A percentile compares a stretch with the other conserved stretches of the same genome.
Evolutionary conservation across 2,113 vertebrate genomes (phyloP).

Genomic region (Channa maculata): DNA sequence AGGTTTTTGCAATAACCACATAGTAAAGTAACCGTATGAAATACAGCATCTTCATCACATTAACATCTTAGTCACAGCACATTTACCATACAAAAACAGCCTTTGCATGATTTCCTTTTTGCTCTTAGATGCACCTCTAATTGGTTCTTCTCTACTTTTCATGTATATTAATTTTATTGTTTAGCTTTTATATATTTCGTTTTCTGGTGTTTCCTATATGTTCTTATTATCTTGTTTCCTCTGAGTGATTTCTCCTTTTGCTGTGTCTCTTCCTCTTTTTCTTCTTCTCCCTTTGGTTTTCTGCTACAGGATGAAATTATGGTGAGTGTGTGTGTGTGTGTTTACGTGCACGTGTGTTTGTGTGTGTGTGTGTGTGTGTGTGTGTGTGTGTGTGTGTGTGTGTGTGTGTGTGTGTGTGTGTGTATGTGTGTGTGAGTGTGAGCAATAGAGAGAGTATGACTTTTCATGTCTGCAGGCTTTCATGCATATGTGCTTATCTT

Average conservation of each 20-base stretch:
- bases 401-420: not conserved
- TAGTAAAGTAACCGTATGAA: not conserved
- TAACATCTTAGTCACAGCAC: not conserved
- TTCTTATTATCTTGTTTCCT: slow-evolving; percentile 19
- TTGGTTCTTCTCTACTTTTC: not conserved
- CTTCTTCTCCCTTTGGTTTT: slow-evolving; percentile 41
- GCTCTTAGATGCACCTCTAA: no score
- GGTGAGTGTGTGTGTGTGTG: slow-evolving; percentile 74
- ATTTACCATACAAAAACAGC: not conserved
- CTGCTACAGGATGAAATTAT: slow-evolving; percentile 82
- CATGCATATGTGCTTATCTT: slow-evolving; percentile 30
- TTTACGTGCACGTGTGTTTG: not conserved
- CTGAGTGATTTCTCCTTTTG: slow-evolving; percentile 47
- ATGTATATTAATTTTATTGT: slow-evolving; percentile 8
- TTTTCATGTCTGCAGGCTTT: slow-evolving; percentile 57
- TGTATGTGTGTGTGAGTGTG: not conserved
- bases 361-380: slow-evolving; percentile 69
- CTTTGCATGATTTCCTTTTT: slow-evolving; percentile 21
- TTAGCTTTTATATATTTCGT: slow-evolving; percentile 8
- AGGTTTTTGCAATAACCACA: not conserved
- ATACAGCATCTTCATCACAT: not conserved
- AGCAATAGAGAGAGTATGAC: not conserved
- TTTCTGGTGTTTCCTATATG: slow-evolving; percentile 1
- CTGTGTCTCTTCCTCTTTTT: slow-evolving; percentile 21
- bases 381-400: slow-evolving; percentile 18